Conservation (phyloP, 23 tunicate species). For the Botrylloides violaceus region DNA sequence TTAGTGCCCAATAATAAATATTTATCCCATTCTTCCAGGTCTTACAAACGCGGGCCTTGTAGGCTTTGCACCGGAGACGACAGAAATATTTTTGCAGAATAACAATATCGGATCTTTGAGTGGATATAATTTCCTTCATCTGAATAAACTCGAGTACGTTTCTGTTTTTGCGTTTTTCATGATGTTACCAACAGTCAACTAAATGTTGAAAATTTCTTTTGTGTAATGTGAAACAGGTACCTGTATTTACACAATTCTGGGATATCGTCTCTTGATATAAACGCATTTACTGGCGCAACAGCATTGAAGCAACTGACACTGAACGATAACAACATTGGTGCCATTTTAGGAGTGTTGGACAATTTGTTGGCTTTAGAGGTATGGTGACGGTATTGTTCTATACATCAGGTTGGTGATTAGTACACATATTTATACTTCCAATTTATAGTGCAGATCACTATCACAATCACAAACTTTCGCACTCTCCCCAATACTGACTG, state of each 20-base stretch:
- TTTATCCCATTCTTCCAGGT: no score
- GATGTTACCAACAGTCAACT: no score
- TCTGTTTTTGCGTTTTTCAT: no score
- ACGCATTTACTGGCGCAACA: constrained; percentile 14
- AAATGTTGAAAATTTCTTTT: no score
- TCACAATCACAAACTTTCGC: no score
- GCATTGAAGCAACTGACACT: constrained; percentile 4
- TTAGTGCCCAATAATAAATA: no score
- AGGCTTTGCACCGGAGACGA: constrained; percentile 27
- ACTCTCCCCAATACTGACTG: no score
- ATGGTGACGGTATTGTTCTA: no score
- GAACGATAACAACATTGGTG: constrained; percentile 1
- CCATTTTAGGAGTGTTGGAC: constrained; percentile 3
- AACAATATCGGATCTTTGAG: constrained; percentile 1
- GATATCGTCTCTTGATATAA: background rate
- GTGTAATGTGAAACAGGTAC: constrained; percentile 3
- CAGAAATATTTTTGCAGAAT: constrained; percentile 28
- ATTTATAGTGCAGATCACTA: no score
- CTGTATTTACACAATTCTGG: constrained; percentile 16
- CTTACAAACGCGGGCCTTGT: constrained; percentile 4
- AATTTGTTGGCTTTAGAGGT: constrained; percentile 3
- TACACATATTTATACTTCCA: no score
- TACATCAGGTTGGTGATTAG: no score
- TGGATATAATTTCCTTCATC: constrained; percentile 16
- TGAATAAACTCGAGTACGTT: constrained; percentile 31